These are phyloP conservation scores for Cephalopterus ornatus DNA, from an alignment of 2,113 vertebrate species.

Conservation along the genomic window DNA sequence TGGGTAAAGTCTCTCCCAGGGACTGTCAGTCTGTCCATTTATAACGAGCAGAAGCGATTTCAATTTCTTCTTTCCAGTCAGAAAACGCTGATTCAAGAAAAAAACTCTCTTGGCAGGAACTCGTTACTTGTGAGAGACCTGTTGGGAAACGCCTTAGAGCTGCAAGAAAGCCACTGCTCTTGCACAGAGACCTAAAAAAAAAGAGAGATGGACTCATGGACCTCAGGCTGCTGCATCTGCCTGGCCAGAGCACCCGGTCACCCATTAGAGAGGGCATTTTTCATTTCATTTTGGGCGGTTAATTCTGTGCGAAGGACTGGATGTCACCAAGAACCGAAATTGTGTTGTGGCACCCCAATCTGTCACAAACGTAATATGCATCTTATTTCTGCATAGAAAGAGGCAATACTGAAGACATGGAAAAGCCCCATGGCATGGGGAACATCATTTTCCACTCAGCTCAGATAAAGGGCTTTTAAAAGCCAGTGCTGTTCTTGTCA, in stretches of 20 bases:
- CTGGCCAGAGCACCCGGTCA: background rate
- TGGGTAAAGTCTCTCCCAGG: background rate
- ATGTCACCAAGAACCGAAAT: background rate
- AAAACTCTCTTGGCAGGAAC: background rate
- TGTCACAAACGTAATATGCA: background rate
- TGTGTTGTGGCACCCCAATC: background rate
- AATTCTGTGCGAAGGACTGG: fast-evolving
- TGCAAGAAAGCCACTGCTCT: background rate
- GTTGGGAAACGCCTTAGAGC: background rate
- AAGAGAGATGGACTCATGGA: background rate
- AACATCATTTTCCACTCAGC: constrained; percentile 36
- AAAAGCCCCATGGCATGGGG: background rate
- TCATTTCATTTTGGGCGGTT: background rate
- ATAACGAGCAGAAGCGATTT: fast-evolving
- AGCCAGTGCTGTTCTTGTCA: constrained; percentile 3
- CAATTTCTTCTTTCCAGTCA: background rate
- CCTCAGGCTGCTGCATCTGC: background rate
- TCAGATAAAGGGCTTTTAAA: constrained; percentile 10
- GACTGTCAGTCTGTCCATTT: background rate
- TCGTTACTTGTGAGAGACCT: background rate
- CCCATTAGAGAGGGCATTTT: fast-evolving
- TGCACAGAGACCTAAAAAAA: background rate
- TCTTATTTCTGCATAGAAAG: background rate
- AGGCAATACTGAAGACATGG: background rate
- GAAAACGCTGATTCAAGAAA: constrained; percentile 10